Base-by-base conservation (phyloP, 2,113 vertebrate genomes). In the Caracal caracal region DNA sequence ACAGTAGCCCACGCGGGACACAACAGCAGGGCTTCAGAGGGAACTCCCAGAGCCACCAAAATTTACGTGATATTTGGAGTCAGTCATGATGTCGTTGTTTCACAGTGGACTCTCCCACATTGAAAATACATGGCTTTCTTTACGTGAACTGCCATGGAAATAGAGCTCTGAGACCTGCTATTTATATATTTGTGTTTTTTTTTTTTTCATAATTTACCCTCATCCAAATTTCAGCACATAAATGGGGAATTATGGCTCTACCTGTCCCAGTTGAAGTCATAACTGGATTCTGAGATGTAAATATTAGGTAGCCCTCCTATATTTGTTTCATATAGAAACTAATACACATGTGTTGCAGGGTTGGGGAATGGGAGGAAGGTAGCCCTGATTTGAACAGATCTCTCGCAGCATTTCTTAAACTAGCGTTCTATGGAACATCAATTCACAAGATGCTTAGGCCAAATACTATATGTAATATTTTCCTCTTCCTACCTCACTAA, bases 201-300 rank as follows among this genome's bases (percentile, higher is more conserved):
- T 28, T 61, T 92, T 84, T 37, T 49, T 43, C 33, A 16, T 91
- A 70, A 53, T 82, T 90, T 71, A 43, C 5, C 3, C 22, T 90
- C 65, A 81, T 63, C 76, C 35, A 93, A 86, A 86, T 81, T 86
- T 43, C 20, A 82, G 24, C 28, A 63, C 53, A 16, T 76, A 82
- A 90, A 78, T 63, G 82, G 17, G 26, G 26, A 53, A 13, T 70
- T 65, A 53, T 73, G 82, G 3, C 88, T 82, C 59, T 61, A n/a
- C n/a, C 16, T 83, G n/a, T 94, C 84, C 65, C 49, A 35, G 5
- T 5, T 66, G 70, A 90, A 70, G 24, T 93, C 15, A 84, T 47
- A 63, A 40, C 24, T 92, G 80, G n/a, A 94, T 79, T 56, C 35
- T 56, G 43, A 93, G n/a, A 93, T 47, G 24, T 66, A 79, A 83